Evolutionary conservation across 1,140 invertebrate genomes (phyloP), one percentile per base, ranked within the genome.

Genomic region (Drosophila bipectinata): DNA sequence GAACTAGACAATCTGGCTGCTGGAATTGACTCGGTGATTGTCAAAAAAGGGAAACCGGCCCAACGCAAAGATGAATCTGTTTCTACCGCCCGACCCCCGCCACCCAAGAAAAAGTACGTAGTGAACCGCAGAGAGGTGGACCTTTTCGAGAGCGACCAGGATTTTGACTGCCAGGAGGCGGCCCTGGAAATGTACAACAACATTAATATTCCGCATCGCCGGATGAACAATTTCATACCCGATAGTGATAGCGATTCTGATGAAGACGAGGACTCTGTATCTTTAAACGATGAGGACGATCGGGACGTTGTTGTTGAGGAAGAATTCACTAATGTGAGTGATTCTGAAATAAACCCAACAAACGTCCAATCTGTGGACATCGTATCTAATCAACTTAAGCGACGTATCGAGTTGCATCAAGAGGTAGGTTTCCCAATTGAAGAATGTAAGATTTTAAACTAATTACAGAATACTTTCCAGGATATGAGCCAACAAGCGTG

Each of bases 141-240:
- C 3, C 18, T 3, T 7, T 32, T 63, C 3, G 49, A 59, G 8
- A 28, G 10, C 12, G 57, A 59, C 8, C 51, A 64, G 7, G 72
- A 85, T 21, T 52, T 85, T 7, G 77, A 84, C 49, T 85, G 81
- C 32, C 48, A 69, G 3, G 26, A 77, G 41, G 52, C 53, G 2
- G 80, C 72, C 0, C 3, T 58, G 12, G 32, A 76, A 15, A 62
- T 57, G 21, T 32, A 12, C 21, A 12, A 37, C 0, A n/a, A 59
- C 9, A 56, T 56, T 8, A 77, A 12, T 12, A 8, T 18, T 44
- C 14, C 14, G 1, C 5, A 44, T 18, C 39, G 47, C 12, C 7
- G 5, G 26, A 5, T 3, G 32, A 8, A 9, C 0, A 14, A 14
- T 41, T 6, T 14, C n/a, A 4, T 14, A 14, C 12, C 47, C 12